A percentile compares a stretch with the other conserved stretches of the same genome.
phyloP scores from a whole-genome alignment of 1,140 invertebrate species.

The Pachypsylla venusta region DNA sequence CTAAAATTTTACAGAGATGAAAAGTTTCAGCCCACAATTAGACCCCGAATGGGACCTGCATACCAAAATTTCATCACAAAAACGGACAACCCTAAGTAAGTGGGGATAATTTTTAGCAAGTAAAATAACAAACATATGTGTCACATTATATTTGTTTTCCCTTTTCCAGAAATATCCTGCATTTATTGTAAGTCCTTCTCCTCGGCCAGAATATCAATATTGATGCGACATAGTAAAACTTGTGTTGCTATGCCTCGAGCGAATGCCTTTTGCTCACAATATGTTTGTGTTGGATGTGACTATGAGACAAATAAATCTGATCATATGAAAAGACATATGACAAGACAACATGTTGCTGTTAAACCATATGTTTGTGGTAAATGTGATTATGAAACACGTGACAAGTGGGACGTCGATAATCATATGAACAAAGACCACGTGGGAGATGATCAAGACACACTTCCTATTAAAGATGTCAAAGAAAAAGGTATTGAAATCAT shows the following conservation, averaged over 20 bases:
- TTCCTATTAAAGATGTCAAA: too few relatives aligned
- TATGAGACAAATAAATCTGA: slow-evolving; percentile 24
- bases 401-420: background rate
- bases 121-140: too few relatives aligned
- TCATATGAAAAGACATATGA: slow-evolving; percentile 43
- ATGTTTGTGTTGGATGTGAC: background rate
- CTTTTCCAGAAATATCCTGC: background rate
- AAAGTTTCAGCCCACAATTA: too few relatives aligned
- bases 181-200: background rate
- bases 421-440: background rate
- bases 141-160: too few relatives aligned
- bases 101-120: too few relatives aligned
- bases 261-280: background rate
- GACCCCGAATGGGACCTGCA: too few relatives aligned
- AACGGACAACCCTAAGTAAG: too few relatives aligned
- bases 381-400: background rate
- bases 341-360: slow-evolving; percentile 55
- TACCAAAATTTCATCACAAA: too few relatives aligned
- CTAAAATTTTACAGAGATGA: too few relatives aligned
- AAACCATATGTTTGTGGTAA: slow-evolving; percentile 48
- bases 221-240: background rate
- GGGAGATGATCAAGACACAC: too few relatives aligned
- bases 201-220: background rate
- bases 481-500: too few relatives aligned
- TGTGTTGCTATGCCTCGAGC: background rate